Percentiles rank a stretch among this genome's conserved stretches.
These are phyloP conservation scores for Gryon sp. DNA, from an alignment of 1,140 invertebrate species.

Conservation along the genomic window DNA sequence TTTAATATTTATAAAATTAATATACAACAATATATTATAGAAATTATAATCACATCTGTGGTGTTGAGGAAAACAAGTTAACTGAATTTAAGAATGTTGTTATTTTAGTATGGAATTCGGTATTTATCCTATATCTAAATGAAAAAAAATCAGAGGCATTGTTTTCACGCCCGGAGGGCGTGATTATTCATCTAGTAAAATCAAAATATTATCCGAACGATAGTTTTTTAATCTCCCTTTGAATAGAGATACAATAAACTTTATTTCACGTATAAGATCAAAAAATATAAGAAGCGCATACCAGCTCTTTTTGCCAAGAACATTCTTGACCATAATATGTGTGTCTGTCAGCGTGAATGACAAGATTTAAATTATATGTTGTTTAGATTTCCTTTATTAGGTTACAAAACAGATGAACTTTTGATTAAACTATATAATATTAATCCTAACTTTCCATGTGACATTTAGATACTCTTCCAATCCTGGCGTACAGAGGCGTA, in stretches of 20 bases:
- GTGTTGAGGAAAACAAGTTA: no score
- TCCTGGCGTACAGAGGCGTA: no score
- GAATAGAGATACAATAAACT: neutral
- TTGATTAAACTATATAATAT: neutral
- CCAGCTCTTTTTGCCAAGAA: neutral
- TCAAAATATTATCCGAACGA: neutral
- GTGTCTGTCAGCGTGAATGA: neutral
- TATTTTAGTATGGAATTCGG: no score
- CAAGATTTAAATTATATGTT: neutral
- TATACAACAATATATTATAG: no score
- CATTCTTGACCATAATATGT: neutral
- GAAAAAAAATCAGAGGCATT: no score
- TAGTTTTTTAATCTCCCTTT: neutral
- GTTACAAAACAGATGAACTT: neutral
- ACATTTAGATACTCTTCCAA: neutral
- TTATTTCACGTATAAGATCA: neutral
- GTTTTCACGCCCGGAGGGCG: no score
- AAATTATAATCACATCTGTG: no score
- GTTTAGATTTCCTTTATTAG: neutral
- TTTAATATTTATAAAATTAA: no score
- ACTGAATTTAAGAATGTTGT: no score
- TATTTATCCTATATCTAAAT: no score
- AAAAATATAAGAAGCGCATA: neutral
- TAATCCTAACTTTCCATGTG: neutral
- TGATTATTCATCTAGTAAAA: no score